phyloP scores from a whole-genome alignment of 1,140 invertebrate genomes.

The Grapholita molesta region DNA sequence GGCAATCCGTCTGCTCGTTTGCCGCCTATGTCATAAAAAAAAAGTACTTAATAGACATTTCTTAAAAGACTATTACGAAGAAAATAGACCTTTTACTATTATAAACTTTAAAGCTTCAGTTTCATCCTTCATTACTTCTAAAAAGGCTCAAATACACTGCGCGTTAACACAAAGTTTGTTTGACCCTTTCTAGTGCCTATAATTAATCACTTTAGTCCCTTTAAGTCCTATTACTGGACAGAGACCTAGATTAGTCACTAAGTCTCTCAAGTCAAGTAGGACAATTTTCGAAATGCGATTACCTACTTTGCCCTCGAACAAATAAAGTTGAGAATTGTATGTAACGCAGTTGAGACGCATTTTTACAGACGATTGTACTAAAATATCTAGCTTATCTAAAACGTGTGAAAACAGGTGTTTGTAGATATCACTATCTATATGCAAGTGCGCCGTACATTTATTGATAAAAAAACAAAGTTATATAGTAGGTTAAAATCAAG shows the following conservation, averaged over 20 bases:
- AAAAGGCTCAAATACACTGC: background rate
- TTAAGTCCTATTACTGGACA: background rate
- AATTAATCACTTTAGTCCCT: background rate
- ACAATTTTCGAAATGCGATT: background rate
- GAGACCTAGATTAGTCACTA: background rate
- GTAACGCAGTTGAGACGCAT: background rate
- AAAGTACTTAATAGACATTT: no score
- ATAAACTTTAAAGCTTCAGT: no score
- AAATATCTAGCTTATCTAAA: background rate
- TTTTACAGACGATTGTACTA: background rate
- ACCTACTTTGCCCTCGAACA: background rate
- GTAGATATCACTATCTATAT: background rate
- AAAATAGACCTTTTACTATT: background rate
- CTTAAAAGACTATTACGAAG: no score
- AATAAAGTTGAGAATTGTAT: background rate
- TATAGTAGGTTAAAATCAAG: background rate
- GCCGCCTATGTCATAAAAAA: no score
- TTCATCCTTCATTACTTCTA: background rate
- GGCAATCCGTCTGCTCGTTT: no score
- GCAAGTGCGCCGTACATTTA: background rate
- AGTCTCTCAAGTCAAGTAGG: background rate
- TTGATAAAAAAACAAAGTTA: background rate
- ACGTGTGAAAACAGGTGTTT: background rate
- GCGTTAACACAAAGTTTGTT: background rate
- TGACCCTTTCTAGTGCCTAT: background rate